Percentiles rank a stretch among this genome's conserved stretches.
phyloP scores from a whole-genome alignment of 1,140 invertebrate genomes.

The Macrobrachium nipponense region DNA sequence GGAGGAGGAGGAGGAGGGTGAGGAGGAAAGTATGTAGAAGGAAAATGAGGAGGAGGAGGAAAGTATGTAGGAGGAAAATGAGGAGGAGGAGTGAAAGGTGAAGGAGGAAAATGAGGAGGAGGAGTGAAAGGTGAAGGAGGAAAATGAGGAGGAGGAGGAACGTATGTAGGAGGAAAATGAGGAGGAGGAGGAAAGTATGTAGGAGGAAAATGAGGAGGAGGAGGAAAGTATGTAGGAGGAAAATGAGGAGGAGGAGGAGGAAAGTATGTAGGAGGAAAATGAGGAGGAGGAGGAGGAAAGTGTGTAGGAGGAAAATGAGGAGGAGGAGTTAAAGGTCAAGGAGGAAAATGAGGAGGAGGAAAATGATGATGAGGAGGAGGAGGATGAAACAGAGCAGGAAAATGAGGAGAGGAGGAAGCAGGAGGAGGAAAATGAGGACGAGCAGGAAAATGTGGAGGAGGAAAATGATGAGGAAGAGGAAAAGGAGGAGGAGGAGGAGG shows the following conservation, averaged over 20 bases:
- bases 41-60: not conserved
- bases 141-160: not conserved
- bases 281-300: not conserved
- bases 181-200: not conserved
- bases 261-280: no score
- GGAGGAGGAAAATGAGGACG: not conserved
- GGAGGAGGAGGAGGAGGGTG: not conserved
- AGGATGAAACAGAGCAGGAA: not conserved
- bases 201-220: not conserved
- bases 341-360: not conserved
- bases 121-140: not conserved
- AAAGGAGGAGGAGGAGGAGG: not conserved
- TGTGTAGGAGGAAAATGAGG: not conserved
- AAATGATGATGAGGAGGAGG: not conserved
- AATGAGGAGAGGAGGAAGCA: not conserved
- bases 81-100: not conserved
- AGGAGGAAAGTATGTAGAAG: no score
- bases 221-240: no score
- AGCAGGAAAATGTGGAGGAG: not conserved
- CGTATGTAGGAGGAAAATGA: not conserved
- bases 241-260: no score
- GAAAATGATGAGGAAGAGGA: not conserved
- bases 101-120: not conserved
- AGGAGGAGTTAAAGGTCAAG: not conserved
- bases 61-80: not conserved